phyloP scores from a whole-genome alignment of 2,797 vertebrate genomes.

The Setipinna tenuifilis region DNA sequence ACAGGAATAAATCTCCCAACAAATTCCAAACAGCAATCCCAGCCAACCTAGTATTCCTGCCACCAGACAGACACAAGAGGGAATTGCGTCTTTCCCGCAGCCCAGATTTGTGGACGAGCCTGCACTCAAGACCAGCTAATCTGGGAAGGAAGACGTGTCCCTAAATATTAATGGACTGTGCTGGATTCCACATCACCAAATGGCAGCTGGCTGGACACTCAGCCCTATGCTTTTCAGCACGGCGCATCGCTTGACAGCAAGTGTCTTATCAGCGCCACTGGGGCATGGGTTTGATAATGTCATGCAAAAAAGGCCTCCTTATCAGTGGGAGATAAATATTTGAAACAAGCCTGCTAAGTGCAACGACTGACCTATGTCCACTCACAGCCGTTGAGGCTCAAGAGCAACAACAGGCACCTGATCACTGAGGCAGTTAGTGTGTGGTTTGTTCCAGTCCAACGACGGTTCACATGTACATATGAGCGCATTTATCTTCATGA shows the following conservation, averaged over 20 bases:
- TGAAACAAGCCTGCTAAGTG: constrained; percentile 27
- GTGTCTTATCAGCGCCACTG: constrained; percentile 3
- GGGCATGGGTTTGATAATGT: constrained; percentile 29
- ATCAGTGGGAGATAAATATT: constrained; percentile 28
- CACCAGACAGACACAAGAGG: constrained; percentile 7
- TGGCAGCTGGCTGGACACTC: neutral
- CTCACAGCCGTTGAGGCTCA: constrained; percentile 35
- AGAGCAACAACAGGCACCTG: neutral
- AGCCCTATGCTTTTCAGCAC: neutral
- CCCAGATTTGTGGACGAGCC: neutral
- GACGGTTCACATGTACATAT: neutral
- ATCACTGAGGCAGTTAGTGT: neutral
- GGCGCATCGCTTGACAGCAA: neutral
- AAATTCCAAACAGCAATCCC: neutral
- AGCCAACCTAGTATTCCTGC: no score
- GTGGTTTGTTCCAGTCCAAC: neutral
- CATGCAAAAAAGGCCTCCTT: constrained; percentile 16
- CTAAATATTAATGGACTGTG: constrained; percentile 8
- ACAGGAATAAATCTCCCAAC: neutral
- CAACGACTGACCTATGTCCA: constrained; percentile 51
- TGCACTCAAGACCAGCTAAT: neutral
- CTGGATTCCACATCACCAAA: neutral
- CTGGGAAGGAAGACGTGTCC: neutral
- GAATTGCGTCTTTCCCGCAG: neutral
- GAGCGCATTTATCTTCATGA: neutral